These are phyloP conservation scores for Cephus nigrinus DNA, from an alignment of 2,888 invertebrate species.

Conservation along the genomic window DNA sequence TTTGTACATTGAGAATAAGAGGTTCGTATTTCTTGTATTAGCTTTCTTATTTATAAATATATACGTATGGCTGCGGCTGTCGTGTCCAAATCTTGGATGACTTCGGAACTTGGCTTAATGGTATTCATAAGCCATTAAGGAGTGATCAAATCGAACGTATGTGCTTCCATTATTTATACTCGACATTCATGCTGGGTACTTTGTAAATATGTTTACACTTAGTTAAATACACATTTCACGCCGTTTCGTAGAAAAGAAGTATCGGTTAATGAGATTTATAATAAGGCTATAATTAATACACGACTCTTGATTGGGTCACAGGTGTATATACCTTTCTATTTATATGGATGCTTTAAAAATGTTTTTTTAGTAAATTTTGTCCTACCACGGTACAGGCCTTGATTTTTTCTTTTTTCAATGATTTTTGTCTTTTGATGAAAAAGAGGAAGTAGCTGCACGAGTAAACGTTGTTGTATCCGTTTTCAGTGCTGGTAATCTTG, in stretches of 20 bases:
- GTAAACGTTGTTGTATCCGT: neutral
- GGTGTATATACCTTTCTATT: neutral
- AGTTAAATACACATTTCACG: conserved; percentile 47
- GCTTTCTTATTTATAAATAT: no score
- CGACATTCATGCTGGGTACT: conserved; percentile 25
- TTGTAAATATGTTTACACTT: conserved; percentile 50
- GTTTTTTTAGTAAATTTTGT: neutral
- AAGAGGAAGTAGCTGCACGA: neutral
- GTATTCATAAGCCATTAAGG: neutral
- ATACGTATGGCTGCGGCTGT: neutral
- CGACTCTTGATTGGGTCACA: neutral
- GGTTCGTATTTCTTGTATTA: neutral
- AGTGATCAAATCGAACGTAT: neutral
- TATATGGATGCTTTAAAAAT: neutral
- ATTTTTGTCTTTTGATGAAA: neutral
- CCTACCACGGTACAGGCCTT: neutral
- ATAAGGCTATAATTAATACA: neutral
- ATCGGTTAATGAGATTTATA: neutral
- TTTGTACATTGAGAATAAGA: neutral
- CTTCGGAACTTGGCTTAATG: neutral
- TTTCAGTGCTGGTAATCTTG: neutral
- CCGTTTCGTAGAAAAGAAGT: neutral
- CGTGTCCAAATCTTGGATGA: neutral
- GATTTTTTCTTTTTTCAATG: neutral
- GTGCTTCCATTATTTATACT: neutral